phyloP scores from a whole-genome alignment of 2,113 vertebrate species.

The Pandion haliaetus region DNA sequence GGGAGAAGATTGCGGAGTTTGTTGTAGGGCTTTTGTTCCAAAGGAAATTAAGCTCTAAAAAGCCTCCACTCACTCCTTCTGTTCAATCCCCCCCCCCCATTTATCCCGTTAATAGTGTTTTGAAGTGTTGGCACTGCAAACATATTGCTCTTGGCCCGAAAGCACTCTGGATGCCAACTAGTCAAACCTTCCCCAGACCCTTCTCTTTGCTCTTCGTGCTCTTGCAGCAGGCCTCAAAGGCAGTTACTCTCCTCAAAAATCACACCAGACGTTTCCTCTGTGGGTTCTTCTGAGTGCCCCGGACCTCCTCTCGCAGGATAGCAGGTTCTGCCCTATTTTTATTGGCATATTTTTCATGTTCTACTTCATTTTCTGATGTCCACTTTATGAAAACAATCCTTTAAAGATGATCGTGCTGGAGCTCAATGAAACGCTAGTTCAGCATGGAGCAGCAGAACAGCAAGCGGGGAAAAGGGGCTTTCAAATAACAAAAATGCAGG shows the following conservation, averaged over 20 bases:
- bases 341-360: slow-evolving; percentile 48
- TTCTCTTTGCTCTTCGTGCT: not conserved
- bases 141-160: not conserved
- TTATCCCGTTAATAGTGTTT: not conserved
- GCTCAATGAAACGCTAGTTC: not conserved
- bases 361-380: slow-evolving; percentile 6
- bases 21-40: slow-evolving; percentile 18
- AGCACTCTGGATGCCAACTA: not conserved
- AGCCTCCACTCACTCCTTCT: not conserved
- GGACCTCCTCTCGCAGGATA: not conserved
- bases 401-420: not conserved
- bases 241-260: not conserved
- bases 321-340: slow-evolving; percentile 27
- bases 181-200: not conserved
- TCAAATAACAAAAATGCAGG: not conserved
- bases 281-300: not conserved
- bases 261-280: not conserved
- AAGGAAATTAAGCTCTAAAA: slow-evolving; percentile 3
- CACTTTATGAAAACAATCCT: slow-evolving; percentile 63
- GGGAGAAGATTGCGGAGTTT: not conserved
- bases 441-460: not conserved
- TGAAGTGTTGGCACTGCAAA: not conserved
- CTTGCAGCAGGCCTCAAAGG: not conserved
- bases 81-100: not conserved
- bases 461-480: not conserved